A percentile compares a stretch with the other conserved stretches of the same genome.
phyloP scores from a whole-genome alignment of 2,888 invertebrate genomes.

The Sinohyriopsis cumingii region DNA sequence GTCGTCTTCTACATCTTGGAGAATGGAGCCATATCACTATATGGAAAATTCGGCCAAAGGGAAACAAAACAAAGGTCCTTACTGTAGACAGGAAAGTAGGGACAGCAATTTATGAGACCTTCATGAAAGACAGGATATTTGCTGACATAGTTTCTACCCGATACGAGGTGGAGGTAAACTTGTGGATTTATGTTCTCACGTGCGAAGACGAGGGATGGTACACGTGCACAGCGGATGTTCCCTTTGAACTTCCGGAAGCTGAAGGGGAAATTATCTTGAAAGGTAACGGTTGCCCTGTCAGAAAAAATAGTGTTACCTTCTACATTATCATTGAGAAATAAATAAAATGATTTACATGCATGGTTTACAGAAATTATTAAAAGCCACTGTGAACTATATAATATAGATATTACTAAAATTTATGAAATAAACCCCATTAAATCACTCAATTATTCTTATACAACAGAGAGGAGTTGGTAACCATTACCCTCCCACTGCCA shows the following conservation, averaged over 20 bases:
- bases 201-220: conserved; percentile 38
- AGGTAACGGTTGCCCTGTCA: conserved; percentile 9
- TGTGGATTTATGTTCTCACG: conserved; percentile 36
- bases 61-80: conserved; percentile 7
- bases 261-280: conserved; percentile 14
- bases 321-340: background rate
- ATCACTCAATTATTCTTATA: too few species aligned
- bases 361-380: background rate
- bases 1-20: conserved; percentile 39
- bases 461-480: too few species aligned
- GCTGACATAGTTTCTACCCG: conserved; percentile 13
- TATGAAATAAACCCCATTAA: too few species aligned
- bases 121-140: conserved; percentile 22
- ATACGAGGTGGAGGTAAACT: conserved; percentile 29
- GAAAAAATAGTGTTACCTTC: background rate
- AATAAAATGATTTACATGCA: background rate
- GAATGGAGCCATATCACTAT: conserved; percentile 28
- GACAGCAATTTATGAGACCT: background rate
- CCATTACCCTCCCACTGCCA: too few species aligned
- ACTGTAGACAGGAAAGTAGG: conserved; percentile 6
- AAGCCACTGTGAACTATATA: too few species aligned
- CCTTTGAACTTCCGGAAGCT: conserved; percentile 14
- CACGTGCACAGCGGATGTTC: conserved; percentile 24
- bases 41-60: conserved; percentile 11
- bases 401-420: too few species aligned